Percentiles rank a stretch among this genome's conserved stretches.
Conservation (phyloP, 23 tunicate genomes). For the Phallusia fumigata region DNA sequence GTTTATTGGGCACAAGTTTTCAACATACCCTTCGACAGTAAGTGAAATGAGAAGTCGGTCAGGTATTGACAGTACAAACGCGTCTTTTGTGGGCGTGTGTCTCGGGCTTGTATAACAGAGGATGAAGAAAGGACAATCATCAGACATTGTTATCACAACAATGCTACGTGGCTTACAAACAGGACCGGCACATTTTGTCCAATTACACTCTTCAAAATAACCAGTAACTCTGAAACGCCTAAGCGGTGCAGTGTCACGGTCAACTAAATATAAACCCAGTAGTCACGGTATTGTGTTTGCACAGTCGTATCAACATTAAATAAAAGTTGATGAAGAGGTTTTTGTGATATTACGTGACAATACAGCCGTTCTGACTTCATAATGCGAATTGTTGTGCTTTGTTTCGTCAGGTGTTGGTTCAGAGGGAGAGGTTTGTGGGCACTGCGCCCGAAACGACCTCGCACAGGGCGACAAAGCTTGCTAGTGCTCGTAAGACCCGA, state of each 20-base stretch:
- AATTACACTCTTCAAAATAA: neutral
- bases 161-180: neutral
- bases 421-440: neutral
- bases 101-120: neutral
- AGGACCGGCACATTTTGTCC: neutral
- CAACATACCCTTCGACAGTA: too few species aligned
- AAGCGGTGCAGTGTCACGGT: neutral
- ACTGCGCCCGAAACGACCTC: neutral
- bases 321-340: neutral
- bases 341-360: neutral
- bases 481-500: neutral
- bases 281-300: neutral
- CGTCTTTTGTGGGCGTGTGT: neutral
- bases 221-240: neutral
- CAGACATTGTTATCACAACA: neutral
- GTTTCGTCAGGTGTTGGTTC: constrained; percentile 9
- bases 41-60: neutral
- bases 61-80: neutral
- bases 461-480: neutral
- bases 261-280: neutral
- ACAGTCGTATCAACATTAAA: neutral
- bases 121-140: neutral
- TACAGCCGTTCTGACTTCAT: constrained; percentile 2
- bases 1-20: too few species aligned
- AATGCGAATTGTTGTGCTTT: neutral